Evolutionary conservation across 1,140 invertebrate species (phyloP).

Genomic region (Diabrotica undecimpunctata): DNA sequence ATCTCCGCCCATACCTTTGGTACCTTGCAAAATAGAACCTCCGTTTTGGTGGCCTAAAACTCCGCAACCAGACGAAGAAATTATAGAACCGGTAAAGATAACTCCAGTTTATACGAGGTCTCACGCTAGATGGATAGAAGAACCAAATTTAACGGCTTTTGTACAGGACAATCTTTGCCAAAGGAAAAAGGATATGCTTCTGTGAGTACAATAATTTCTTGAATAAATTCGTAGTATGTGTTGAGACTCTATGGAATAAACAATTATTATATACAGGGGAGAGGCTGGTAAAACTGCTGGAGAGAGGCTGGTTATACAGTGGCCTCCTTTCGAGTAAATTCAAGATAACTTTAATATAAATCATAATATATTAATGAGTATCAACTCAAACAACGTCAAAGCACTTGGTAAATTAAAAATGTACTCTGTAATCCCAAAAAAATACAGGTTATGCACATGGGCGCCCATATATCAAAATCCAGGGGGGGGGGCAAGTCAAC

Average conservation of each 20-base stretch:
- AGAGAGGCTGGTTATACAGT: too few relatives aligned
- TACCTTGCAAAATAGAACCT: slow-evolving; percentile 21
- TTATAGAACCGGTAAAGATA: not conserved
- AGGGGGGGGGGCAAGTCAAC: too few relatives aligned
- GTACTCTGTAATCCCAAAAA: too few relatives aligned
- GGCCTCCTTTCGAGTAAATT: too few relatives aligned
- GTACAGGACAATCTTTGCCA: slow-evolving; percentile 36
- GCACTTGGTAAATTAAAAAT: too few relatives aligned
- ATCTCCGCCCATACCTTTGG: slow-evolving; percentile 24
- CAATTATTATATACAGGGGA: too few relatives aligned
- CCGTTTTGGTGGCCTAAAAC: slow-evolving; percentile 33
- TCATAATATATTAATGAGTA: too few relatives aligned
- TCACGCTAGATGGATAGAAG: slow-evolving; percentile 31
- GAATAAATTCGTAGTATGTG: not conserved
- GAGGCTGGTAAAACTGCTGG: too few relatives aligned
- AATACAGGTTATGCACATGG: too few relatives aligned
- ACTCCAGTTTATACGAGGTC: not conserved
- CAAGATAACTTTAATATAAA: too few relatives aligned
- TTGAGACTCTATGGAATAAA: not conserved
- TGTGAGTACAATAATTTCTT: slow-evolving; percentile 27
- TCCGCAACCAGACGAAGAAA: not conserved
- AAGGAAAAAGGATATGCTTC: slow-evolving; percentile 31
- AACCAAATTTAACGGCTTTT: slow-evolving; percentile 32
- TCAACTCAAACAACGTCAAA: too few relatives aligned
- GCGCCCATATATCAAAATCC: too few relatives aligned